These are phyloP conservation scores for Ochropleura leucogaster DNA, from an alignment of 2,888 invertebrate genomes.

Conservation along the genomic window DNA sequence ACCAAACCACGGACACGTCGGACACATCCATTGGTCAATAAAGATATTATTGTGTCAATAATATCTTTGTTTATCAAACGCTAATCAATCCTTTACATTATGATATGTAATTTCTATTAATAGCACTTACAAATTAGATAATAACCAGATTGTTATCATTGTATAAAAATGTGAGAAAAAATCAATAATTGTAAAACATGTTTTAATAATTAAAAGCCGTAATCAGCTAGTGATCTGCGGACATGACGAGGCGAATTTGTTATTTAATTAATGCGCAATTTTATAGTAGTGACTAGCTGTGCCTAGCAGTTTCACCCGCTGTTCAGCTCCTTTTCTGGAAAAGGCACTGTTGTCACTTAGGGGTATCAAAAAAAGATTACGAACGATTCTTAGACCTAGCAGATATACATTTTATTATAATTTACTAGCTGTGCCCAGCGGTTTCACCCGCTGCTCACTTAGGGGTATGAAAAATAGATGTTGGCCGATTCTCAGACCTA, in stretches of 20 bases:
- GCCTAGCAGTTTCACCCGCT: too few species aligned
- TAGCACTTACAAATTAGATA: neutral
- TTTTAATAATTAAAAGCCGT: neutral
- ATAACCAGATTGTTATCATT: neutral
- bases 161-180: neutral
- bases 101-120: conserved; percentile 10
- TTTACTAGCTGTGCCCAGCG: too few species aligned
- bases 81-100: neutral
- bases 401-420: too few species aligned
- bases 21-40: neutral
- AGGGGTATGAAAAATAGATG: too few species aligned
- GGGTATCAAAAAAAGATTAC: too few species aligned
- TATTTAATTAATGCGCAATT: neutral
- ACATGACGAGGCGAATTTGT: neutral
- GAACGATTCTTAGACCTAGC: too few species aligned
- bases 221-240: neutral
- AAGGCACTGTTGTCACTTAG: too few species aligned
- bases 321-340: too few species aligned
- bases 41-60: neutral
- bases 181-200: neutral
- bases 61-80: conserved; percentile 5
- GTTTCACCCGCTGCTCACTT: too few species aligned
- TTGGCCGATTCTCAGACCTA: too few species aligned
- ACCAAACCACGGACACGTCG: neutral
- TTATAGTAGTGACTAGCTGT: too few species aligned